Conservation (phyloP, 2,888 invertebrate genomes). For the Calephelis perditalis region DNA sequence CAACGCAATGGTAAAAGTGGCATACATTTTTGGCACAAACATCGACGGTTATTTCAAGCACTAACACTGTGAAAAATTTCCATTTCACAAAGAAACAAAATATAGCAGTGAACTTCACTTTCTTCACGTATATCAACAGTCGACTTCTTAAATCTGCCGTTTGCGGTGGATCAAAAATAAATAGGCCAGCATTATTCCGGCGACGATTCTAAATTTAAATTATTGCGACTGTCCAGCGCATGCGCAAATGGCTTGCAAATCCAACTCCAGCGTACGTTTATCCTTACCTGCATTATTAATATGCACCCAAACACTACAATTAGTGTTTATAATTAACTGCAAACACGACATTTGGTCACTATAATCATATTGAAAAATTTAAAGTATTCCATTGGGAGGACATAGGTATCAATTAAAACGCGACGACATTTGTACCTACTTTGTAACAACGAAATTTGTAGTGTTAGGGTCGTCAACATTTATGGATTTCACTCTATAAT, state of each 20-base stretch:
- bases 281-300: slow-evolving; percentile 16
- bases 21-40: background rate
- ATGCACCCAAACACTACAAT: slow-evolving; percentile 19
- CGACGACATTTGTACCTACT: too few relatives aligned
- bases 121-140: background rate
- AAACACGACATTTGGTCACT: background rate
- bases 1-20: background rate
- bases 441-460: too few relatives aligned
- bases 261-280: slow-evolving; percentile 9
- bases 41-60: background rate
- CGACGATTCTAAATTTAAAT: slow-evolving; percentile 69
- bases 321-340: background rate
- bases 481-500: too few relatives aligned
- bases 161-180: slow-evolving; percentile 55
- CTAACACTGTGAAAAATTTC: background rate
- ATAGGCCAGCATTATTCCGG: slow-evolving; percentile 57
- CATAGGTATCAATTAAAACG: too few relatives aligned
- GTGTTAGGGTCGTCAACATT: too few relatives aligned
- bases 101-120: slow-evolving; percentile 13
- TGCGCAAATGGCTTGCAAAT: slow-evolving; percentile 42
- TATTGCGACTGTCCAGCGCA: slow-evolving; percentile 56
- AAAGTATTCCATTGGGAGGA: background rate
- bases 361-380: too few relatives aligned
- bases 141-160: slow-evolving; percentile 41
- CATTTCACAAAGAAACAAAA: background rate